phyloP scores from a whole-genome alignment of 2,797 vertebrate species.

The Percopsis omiscomaycus region DNA sequence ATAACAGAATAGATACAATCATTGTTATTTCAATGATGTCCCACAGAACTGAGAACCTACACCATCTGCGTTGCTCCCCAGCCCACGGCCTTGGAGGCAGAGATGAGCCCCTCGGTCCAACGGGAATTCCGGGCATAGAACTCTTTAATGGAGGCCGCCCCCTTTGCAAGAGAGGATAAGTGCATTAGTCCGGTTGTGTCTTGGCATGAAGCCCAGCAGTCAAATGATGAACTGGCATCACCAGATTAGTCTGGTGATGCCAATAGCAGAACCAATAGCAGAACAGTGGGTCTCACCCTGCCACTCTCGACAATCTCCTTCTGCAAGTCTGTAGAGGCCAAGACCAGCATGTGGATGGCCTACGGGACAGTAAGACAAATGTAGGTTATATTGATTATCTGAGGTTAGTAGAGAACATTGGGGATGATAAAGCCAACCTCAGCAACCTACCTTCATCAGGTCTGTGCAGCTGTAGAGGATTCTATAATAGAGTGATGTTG shows the following conservation, averaged over 20 bases:
- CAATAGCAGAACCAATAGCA: too few relatives aligned
- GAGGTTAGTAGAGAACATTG: neutral
- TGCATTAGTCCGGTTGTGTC: conserved; percentile 15
- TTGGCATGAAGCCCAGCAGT: conserved; percentile 20
- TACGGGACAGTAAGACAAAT: conserved; percentile 48
- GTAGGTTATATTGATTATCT: neutral
- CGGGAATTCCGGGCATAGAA: conserved; percentile 97
- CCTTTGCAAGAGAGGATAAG: conserved; percentile 70
- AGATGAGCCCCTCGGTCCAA: conserved; percentile 98
- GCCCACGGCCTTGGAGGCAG: conserved; percentile 96
- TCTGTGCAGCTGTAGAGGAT: conserved; percentile 94
- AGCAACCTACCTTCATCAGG: conserved; percentile 89
- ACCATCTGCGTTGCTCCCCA: conserved; percentile 98
- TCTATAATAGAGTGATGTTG: conserved; percentile 64
- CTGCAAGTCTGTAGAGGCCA: conserved; percentile 90
- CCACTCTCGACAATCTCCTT: conserved; percentile 95
- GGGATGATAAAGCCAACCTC: neutral
- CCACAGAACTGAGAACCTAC: conserved; percentile 76
- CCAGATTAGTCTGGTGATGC: conserved; percentile 17
- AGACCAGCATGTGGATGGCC: conserved; percentile 91
- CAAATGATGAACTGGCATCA: conserved; percentile 1
- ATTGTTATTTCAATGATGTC: too few relatives aligned
- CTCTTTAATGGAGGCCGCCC: conserved; percentile 91
- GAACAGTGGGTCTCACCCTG: conserved; percentile 79
- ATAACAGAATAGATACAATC: too few relatives aligned